Evolutionary conservation across 2,888 invertebrate genomes (phyloP), one percentile per base, ranked within the genome.

Genomic region (Onthophagus sagittarius): DNA sequence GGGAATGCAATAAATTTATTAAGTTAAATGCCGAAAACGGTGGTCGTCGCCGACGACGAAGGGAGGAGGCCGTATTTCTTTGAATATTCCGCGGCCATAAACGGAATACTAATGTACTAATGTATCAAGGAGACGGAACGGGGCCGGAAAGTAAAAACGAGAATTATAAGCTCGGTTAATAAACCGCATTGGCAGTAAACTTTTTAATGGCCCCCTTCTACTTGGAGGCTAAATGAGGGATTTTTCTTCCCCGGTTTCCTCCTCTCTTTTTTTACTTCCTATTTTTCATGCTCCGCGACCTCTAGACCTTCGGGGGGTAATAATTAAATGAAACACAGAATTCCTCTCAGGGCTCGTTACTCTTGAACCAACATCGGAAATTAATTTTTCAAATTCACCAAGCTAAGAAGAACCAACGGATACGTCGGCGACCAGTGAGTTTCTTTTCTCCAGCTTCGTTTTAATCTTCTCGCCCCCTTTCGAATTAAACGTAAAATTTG

Each of bases 101-200:
- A 72, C 63, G 63, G 71, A 71, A 53, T 63, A 62, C 74, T 74
- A 75, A 75, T 75, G 72, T 53, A 53, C 39, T 53, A 53, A 53
- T 53, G 39, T 53, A 53, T 53, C 39, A 53, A 53, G 39, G 39
- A 53, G 39, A 53, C 39, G 39, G 39, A 53, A 53, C 39, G 39
- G 6, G 39, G 39, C 39, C 39, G 39, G 64, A 64, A 64, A 64
- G 23, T 15, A 23, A 64, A 64, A 64, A 64, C 14, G 70, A 70
- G 73, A 73, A 73, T 70, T 71, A 71, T 71, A 73, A 73, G 71
- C 73, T 65, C 72, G 71, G 75, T 70, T 75, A 75, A 75, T 75
- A 75, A 67, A 75, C 75, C 69, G 75, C 72, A 75, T 75, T 75
- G 72, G 75, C 75, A 75, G 75, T 75, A 75, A 75, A 75, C 72